Conservation (phyloP, 2,113 vertebrate species). For the Paratilapia polleni region DNA sequence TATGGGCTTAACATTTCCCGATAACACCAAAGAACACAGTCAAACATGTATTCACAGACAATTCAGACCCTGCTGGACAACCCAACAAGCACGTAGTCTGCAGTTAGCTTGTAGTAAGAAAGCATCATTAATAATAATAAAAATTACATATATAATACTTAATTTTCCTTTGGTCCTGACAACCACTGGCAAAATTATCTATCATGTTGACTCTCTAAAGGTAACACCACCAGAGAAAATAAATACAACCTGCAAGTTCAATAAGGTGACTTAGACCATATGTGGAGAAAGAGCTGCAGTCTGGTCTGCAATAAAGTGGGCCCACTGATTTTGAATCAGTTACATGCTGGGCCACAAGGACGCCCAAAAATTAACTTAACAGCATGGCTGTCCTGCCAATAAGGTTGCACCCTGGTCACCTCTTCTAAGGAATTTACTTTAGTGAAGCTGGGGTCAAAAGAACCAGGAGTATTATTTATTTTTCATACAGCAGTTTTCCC, state of each 20-base stretch:
- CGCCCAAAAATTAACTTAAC: conserved; percentile 8
- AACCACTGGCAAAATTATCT: background rate
- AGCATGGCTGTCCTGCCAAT: conserved; percentile 4
- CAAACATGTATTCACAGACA: background rate
- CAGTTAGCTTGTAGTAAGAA: background rate
- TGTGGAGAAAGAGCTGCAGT: background rate
- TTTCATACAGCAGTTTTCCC: background rate
- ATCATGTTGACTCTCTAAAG: background rate
- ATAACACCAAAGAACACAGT: conserved; percentile 28
- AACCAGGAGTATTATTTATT: conserved; percentile 29
- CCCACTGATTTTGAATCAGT: background rate
- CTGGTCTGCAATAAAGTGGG: background rate
- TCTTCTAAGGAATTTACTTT: conserved; percentile 8
- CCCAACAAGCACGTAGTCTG: background rate
- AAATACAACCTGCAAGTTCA: background rate
- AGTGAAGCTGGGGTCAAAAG: background rate
- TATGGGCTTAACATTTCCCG: conserved; percentile 49
- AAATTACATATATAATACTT: background rate
- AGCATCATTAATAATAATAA: background rate
- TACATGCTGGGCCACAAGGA: conserved; percentile 8
- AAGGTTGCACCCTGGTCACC: background rate
- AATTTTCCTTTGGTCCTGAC: background rate
- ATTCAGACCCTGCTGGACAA: background rate
- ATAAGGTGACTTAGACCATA: background rate
- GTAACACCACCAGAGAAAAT: background rate